phyloP scores from a whole-genome alignment of 2,797 vertebrate species.

The Pygocentrus nattereri region DNA sequence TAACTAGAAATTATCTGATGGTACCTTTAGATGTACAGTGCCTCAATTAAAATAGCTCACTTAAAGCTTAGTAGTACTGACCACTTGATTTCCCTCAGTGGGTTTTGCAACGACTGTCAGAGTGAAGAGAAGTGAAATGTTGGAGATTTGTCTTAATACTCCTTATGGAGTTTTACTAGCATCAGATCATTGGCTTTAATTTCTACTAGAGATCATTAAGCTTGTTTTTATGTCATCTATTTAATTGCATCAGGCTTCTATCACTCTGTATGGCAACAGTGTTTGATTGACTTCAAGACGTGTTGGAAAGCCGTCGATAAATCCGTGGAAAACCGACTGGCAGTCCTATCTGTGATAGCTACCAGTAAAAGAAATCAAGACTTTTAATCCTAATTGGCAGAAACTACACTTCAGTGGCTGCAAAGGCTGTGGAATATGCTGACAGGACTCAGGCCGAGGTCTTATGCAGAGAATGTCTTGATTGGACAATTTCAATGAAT shows the following conservation, averaged over 20 bases:
- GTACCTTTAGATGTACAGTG: too few relatives aligned
- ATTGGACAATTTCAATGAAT: constrained; percentile 53
- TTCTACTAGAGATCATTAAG: constrained; percentile 30
- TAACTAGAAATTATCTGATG: too few relatives aligned
- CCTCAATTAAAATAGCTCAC: background rate
- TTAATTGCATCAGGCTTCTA: background rate
- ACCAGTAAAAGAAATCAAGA: constrained; percentile 14
- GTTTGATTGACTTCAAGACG: constrained; percentile 6
- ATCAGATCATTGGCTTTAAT: constrained; percentile 21
- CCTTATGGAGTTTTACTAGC: constrained; percentile 66
- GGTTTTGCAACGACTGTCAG: constrained; percentile 56
- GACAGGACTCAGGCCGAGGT: constrained; percentile 24
- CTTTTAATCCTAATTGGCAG: constrained; percentile 41
- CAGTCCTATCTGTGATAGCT: background rate
- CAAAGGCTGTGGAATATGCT: constrained; percentile 21
- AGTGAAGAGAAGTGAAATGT: constrained; percentile 59
- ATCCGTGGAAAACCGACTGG: background rate
- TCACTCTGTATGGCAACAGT: background rate
- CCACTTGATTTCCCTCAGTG: constrained; percentile 31
- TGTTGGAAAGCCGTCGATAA: background rate
- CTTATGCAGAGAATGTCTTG: constrained; percentile 30
- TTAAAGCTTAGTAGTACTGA: background rate
- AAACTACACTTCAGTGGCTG: constrained; percentile 35
- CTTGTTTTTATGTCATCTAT: constrained; percentile 11
- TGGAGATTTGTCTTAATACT: constrained; percentile 63